These are phyloP conservation scores for Drosophila sulfurigaster DNA, from an alignment of 1,140 invertebrate species.

Conservation along the genomic window DNA sequence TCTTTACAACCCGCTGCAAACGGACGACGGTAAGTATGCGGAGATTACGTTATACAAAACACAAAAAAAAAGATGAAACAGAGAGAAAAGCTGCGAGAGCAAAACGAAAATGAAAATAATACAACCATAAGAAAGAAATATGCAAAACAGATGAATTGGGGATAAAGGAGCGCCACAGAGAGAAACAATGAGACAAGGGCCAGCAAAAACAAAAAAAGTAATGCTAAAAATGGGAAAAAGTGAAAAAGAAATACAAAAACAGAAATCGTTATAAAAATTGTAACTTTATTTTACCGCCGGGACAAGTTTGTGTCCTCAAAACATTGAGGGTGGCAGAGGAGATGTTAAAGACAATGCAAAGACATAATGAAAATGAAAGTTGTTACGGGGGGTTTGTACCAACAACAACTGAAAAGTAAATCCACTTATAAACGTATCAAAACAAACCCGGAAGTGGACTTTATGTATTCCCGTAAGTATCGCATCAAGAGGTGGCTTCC, in stretches of 20 bases:
- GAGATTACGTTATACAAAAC: slow-evolving; percentile 69
- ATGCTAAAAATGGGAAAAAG: slow-evolving; percentile 16
- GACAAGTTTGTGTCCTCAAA: slow-evolving; percentile 54
- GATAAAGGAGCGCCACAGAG: slow-evolving; percentile 49
- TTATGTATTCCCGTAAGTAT: slow-evolving; percentile 18
- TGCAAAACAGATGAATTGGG: slow-evolving; percentile 80
- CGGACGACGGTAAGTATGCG: slow-evolving; percentile 35
- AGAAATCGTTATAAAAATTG: slow-evolving; percentile 73
- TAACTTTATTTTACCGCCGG: slow-evolving; percentile 59
- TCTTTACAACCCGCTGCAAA: slow-evolving; percentile 31
- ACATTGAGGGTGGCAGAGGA: slow-evolving; percentile 7
- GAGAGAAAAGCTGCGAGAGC: slow-evolving; percentile 12
- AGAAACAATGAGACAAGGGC: slow-evolving; percentile 38
- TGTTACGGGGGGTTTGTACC: slow-evolving; percentile 12
- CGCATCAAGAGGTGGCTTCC: slow-evolving; percentile 17
- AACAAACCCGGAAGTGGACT: slow-evolving; percentile 37
- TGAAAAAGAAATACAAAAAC: slow-evolving; percentile 39
- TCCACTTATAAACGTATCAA: slow-evolving; percentile 42
- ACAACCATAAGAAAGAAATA: slow-evolving; percentile 81
- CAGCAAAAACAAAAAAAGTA: slow-evolving; percentile 7
- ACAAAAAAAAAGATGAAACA: neutral
- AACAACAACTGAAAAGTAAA: slow-evolving; percentile 24
- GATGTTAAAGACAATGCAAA: slow-evolving; percentile 48
- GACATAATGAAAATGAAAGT: slow-evolving; percentile 63
- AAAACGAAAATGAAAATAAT: slow-evolving; percentile 64